phyloP scores from a whole-genome alignment of 2,888 invertebrate species.

The Pelosia muscerda region DNA sequence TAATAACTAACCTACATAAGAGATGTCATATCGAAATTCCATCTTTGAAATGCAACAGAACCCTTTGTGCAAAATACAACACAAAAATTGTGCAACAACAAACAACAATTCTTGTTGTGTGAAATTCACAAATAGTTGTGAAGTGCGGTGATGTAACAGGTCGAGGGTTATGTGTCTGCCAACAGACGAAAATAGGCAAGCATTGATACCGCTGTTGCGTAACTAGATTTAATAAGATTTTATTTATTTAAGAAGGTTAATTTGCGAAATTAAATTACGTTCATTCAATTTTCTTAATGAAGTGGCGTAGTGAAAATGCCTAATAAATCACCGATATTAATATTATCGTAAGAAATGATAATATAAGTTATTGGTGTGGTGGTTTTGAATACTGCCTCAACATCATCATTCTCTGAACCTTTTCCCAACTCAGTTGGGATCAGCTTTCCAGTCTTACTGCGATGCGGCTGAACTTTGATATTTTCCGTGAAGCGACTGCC shows the following conservation, averaged over 20 bases:
- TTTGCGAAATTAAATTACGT: background rate
- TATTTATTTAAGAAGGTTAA: background rate
- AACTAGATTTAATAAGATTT: background rate
- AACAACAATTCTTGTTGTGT: constrained; percentile 27
- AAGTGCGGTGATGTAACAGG: constrained; percentile 32
- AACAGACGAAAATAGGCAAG: background rate
- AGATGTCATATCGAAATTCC: constrained; percentile 35
- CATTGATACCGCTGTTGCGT: background rate
- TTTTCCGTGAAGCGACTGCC: too few relatives aligned
- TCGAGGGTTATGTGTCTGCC: constrained; percentile 15
- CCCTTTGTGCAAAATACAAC: constrained; percentile 25
- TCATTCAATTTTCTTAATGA: background rate
- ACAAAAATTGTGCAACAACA: constrained; percentile 35
- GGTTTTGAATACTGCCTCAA: too few relatives aligned
- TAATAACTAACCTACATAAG: constrained; percentile 18
- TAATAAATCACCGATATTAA: background rate
- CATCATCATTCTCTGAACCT: too few relatives aligned
- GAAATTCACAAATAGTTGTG: constrained; percentile 27
- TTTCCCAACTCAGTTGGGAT: too few relatives aligned
- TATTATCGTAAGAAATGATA: background rate
- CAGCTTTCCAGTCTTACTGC: too few relatives aligned
- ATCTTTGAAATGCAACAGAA: constrained; percentile 33
- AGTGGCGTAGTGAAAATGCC: background rate
- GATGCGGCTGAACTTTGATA: too few relatives aligned
- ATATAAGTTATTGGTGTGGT: background rate